A percentile compares a stretch with the other conserved stretches of the same genome.
Conservation (phyloP, 2,113 vertebrate species). For the Rhinopithecus roxellana region DNA sequence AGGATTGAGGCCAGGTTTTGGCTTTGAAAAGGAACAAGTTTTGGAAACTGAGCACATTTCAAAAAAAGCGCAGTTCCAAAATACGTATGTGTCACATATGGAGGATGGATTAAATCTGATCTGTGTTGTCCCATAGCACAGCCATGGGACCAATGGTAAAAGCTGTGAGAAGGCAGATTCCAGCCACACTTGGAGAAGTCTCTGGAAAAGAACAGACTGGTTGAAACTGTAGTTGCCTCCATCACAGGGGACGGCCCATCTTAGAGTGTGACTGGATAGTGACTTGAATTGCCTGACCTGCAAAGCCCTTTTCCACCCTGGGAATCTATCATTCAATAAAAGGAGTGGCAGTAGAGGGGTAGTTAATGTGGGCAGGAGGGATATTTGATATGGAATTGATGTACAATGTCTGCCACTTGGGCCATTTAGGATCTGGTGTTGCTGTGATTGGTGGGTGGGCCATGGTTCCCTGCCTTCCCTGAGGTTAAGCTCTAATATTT, state of each 20-base stretch:
- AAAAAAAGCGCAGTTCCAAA: not conserved
- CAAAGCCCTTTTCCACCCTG: not conserved
- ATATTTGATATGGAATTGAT: not conserved
- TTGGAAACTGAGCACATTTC: not conserved
- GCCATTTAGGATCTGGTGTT: not conserved
- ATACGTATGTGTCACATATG: accelerated
- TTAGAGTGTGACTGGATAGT: no score
- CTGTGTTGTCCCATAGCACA: not conserved
- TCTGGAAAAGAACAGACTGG: not conserved
- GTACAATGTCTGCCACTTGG: not conserved
- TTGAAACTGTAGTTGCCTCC: not conserved
- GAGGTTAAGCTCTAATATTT: not conserved
- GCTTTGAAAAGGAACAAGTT: slow-evolving; percentile 10
- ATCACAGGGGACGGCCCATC: no score
- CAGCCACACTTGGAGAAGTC: not conserved
- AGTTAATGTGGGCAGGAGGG: not conserved
- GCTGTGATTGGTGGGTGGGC: not conserved
- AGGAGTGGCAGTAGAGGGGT: not conserved
- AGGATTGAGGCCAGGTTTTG: not conserved
- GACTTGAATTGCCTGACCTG: not conserved
- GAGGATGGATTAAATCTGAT: not conserved
- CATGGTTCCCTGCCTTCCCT: not conserved
- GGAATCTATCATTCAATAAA: not conserved
- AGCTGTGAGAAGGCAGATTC: not conserved
- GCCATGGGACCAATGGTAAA: not conserved